Conservation (phyloP, 2,888 invertebrate species). For the Eumerus sabulonum region DNA sequence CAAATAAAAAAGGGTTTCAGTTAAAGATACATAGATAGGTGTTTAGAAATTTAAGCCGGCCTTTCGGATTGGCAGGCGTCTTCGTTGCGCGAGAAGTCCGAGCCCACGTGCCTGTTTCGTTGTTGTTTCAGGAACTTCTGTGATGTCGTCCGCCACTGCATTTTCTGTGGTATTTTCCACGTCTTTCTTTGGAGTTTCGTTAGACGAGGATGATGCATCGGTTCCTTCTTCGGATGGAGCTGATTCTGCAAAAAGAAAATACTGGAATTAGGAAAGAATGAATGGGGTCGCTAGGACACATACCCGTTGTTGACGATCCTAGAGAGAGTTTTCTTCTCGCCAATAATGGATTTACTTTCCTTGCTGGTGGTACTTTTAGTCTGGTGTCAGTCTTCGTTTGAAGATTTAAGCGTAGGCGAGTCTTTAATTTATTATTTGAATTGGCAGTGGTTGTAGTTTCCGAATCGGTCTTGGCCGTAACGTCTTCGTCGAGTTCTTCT, state of each 20-base stretch:
- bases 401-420: conserved; percentile 77
- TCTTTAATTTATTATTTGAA: conserved; percentile 75
- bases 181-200: conserved; percentile 71
- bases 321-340: conserved; percentile 76
- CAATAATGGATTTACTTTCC: conserved; percentile 78
- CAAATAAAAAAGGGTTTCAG: too few relatives aligned
- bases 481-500: conserved; percentile 69
- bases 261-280: too few relatives aligned
- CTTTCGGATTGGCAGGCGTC: conserved; percentile 83
- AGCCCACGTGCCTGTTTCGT: conserved; percentile 83
- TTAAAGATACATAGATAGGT: too few relatives aligned
- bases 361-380: conserved; percentile 72
- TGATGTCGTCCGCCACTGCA: conserved; percentile 79
- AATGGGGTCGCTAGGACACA: too few relatives aligned
- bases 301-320: conserved; percentile 78
- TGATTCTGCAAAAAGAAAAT: conserved; percentile 51
- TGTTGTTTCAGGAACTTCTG: conserved; percentile 79
- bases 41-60: conserved; percentile 80
- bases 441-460: conserved; percentile 68
- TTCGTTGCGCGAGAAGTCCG: conserved; percentile 85
- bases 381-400: conserved; percentile 77
- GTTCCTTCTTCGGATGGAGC: conserved; percentile 67
- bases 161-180: conserved; percentile 73
- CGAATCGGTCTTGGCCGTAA: conserved; percentile 65
- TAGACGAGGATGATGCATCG: conserved; percentile 64